These are phyloP conservation scores for Calidris pugnax DNA, from an alignment of 2,113 vertebrate species.

Conservation along the genomic window DNA sequence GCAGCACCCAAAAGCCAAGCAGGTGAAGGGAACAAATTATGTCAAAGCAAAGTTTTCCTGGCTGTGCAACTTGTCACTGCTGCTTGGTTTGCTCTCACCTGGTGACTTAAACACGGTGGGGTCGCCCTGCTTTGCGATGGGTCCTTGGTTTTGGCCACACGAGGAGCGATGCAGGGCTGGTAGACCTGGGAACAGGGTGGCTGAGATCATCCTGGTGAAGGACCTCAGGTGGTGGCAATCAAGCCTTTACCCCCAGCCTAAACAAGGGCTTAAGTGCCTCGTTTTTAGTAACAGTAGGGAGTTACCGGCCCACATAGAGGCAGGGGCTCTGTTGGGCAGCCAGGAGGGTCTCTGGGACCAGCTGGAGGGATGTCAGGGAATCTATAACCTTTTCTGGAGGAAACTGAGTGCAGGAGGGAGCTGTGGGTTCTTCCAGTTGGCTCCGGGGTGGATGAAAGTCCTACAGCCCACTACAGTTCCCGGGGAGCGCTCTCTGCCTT, in stretches of 20 bases:
- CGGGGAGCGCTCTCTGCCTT: not conserved
- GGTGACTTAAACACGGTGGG: rapidly evolving
- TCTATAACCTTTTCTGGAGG: not conserved
- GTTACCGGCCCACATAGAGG: not conserved
- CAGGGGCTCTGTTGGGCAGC: not conserved
- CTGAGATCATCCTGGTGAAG: not conserved
- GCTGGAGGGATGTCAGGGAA: not conserved
- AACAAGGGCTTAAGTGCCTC: not conserved
- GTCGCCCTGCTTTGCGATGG: not conserved
- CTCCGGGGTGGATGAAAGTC: rapidly evolving
- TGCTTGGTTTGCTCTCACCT: not conserved
- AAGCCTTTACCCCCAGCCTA: not conserved
- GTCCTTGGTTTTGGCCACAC: not conserved
- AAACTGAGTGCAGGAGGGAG: not conserved
- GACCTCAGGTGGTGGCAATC: not conserved
- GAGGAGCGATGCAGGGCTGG: not conserved
- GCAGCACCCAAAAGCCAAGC: not conserved
- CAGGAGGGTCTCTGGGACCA: not conserved
- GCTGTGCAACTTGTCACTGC: not conserved
- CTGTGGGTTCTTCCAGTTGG: not conserved
- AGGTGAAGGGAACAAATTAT: not conserved
- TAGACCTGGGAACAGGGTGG: rapidly evolving
- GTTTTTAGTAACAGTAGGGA: rapidly evolving
- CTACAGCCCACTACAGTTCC: rapidly evolving
- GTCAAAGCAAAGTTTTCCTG: not conserved